Conservation (phyloP, 2,113 vertebrate species). For the Pygoscelis adeliae region DNA sequence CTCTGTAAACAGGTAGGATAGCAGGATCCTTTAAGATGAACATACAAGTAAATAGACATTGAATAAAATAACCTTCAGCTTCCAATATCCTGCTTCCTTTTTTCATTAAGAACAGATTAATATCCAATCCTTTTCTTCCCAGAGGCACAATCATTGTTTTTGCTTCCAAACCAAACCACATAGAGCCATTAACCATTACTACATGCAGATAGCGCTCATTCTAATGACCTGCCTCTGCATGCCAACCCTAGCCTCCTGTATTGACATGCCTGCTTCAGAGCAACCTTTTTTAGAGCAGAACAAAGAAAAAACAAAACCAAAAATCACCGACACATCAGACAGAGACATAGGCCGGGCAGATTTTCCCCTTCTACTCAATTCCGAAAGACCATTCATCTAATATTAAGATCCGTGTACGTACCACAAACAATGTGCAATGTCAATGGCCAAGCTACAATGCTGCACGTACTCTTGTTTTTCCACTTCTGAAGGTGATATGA, state of each 20-base stretch:
- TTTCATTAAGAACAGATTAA: not conserved
- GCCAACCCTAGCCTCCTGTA: not conserved
- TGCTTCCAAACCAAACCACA: not conserved
- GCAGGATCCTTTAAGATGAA: not conserved
- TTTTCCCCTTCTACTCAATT: not conserved
- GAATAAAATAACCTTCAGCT: not conserved
- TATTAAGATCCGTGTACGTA: rapidly evolving
- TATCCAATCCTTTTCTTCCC: not conserved
- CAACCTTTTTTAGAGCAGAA: not conserved
- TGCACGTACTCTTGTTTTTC: not conserved
- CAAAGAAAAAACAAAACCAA: not conserved
- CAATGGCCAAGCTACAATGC: not conserved
- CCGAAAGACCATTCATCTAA: not conserved
- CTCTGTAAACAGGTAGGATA: not conserved
- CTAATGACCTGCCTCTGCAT: not conserved
- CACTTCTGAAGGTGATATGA: not conserved
- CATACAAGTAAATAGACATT: not conserved
- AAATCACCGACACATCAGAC: not conserved
- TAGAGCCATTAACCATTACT: not conserved
- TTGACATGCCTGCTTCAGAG: not conserved
- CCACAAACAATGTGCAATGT: not conserved
- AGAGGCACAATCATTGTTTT: not conserved
- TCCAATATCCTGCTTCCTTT: not conserved
- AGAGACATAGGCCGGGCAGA: not conserved
- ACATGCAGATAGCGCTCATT: rapidly evolving